phyloP scores from a whole-genome alignment of 2,888 invertebrate genomes.

The Acanthosepion esculentum region DNA sequence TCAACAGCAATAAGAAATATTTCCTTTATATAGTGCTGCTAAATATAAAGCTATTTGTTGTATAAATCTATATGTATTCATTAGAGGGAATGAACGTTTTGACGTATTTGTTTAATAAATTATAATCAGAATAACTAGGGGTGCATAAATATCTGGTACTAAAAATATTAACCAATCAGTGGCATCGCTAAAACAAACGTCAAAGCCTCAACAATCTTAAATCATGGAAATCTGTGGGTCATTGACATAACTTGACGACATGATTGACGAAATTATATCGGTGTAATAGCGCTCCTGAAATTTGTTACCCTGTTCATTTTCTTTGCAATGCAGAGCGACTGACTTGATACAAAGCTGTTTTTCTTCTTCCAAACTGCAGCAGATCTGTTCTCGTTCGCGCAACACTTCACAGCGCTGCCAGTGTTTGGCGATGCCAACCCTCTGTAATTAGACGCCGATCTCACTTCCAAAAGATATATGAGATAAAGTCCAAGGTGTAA shows the following conservation, averaged over 20 bases:
- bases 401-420: neutral
- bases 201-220: no score
- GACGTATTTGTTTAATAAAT: no score
- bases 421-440: neutral
- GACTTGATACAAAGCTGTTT: neutral
- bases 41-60: no score
- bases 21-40: no score
- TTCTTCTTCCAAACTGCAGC: neutral
- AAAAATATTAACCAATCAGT: no score
- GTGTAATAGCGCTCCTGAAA: neutral
- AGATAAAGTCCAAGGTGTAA: constrained; percentile 33
- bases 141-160: no score
- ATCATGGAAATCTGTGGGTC: no score
- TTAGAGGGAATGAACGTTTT: no score
- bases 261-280: neutral
- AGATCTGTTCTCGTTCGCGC: neutral
- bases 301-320: neutral
- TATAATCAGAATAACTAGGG: no score
- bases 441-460: constrained; percentile 33
- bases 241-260: neutral
- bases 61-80: no score
- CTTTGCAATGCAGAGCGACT: neutral
- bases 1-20: no score
- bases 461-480: neutral
- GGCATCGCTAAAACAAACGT: no score